A percentile compares a stretch with the other conserved stretches of the same genome.
These are phyloP conservation scores for Galeopsomyia nigrocyanea DNA, from an alignment of 2,888 invertebrate genomes.

Conservation along the genomic window DNA sequence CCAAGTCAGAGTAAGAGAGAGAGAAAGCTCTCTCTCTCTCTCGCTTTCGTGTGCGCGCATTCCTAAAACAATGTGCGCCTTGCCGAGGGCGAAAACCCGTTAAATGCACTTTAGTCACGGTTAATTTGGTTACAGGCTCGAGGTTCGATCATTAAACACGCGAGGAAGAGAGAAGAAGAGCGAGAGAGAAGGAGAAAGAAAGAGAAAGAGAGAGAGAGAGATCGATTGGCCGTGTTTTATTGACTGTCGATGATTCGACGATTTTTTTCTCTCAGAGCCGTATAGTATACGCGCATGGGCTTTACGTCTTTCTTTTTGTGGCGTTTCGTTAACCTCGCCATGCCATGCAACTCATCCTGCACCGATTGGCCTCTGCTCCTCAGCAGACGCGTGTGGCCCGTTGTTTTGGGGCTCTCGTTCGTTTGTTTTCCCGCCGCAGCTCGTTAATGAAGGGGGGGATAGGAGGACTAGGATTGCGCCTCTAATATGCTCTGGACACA, in stretches of 20 bases:
- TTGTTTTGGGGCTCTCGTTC: conserved; percentile 48
- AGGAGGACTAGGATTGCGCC: conserved; percentile 53
- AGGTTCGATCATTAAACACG: conserved; percentile 52
- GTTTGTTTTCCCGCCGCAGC: conserved; percentile 40
- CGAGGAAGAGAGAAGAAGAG: conserved; percentile 12
- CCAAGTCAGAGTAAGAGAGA: background rate
- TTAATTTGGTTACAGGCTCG: conserved; percentile 66
- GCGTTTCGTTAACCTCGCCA: conserved; percentile 27
- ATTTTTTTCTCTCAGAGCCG: conserved; percentile 50
- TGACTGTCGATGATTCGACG: conserved; percentile 65
- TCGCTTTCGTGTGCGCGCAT: conserved; percentile 3
- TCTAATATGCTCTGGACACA: conserved; percentile 64
- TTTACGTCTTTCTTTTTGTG: conserved; percentile 40
- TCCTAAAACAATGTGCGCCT: conserved; percentile 34
- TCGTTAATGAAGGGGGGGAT: conserved; percentile 63
- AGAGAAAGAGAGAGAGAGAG: conserved; percentile 51
- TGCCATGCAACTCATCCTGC: conserved; percentile 41
- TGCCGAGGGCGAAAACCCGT: conserved; percentile 35
- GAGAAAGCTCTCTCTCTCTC: no score
- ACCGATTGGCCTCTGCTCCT: conserved; percentile 20
- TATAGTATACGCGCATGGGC: conserved; percentile 18
- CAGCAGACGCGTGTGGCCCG: conserved; percentile 60
- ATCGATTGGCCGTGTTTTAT: conserved; percentile 66
- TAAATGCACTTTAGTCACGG: conserved; percentile 66
- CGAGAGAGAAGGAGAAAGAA: conserved; percentile 52